Evolutionary conservation across 2,113 vertebrate species (phyloP), one percentile per base, ranked within the genome.

Genomic region (Sceloporus undulatus): DNA sequence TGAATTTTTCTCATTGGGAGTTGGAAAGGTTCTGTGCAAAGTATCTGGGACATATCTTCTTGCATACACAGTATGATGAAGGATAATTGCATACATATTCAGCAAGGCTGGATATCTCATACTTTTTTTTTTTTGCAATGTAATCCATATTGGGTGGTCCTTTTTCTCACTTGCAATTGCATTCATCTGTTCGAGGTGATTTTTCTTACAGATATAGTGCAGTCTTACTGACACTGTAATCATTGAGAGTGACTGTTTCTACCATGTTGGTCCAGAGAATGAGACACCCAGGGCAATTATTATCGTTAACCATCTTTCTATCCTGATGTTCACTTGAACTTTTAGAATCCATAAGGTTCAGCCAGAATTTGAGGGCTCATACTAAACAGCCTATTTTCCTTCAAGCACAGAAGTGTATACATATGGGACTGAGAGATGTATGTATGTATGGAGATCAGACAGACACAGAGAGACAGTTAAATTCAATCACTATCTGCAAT

Each of bases 31-130:
- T 79, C 23, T 5, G 65, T 79, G 23, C 65, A 71, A 79, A 71
- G 48, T 25, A 56, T 86, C 65, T 79, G 65, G 77, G 77, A 79
- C 9, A 29, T 23, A 56, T 79, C 85, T 79, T 9, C 62, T 54
- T 79, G n/a, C 48, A 5, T 71, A 79, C 79, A 79, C 66, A 56
- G n/a, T 71, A 34, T 54, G 76, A 79, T 56, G 76, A 71, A 1
- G 42, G 85, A 79, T 86, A 86, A 86, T 86, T 86, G 85, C 85
- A 54, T 86, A 78, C 85, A 68, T 68, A 79, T 86, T 86, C 59
- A 71, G 65, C 29, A 86, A 75, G 73, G 14, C 34, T 14, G 34
- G 73, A 18, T 16, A 38, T 75, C 34, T 40, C 16, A 71, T 75
- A 38, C 34, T 19, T 75, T 75, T 74, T n/a, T 34, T 68, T 23